Evolutionary conservation across 2,113 vertebrate genomes (phyloP).

Genomic region (Aldabrachelys gigantea): DNA sequence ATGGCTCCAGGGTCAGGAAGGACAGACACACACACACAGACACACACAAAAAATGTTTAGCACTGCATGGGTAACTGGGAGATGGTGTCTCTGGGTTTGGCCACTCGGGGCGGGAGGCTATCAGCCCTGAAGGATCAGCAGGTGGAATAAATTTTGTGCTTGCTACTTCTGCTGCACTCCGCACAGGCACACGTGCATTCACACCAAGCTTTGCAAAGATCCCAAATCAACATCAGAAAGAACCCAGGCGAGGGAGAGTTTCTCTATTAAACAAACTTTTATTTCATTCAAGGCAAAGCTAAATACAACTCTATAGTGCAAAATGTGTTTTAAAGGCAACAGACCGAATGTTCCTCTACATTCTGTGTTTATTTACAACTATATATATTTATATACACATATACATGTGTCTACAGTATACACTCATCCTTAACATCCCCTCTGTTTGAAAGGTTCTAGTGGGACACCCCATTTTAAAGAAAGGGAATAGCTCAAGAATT

Average conservation of each 20-base stretch:
- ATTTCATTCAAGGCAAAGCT: slow-evolving; percentile 82
- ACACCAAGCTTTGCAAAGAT: not conserved
- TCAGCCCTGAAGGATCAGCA: too few species aligned
- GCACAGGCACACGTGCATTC: not conserved
- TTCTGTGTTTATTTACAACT: slow-evolving; percentile 14
- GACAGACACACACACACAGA: not conserved
- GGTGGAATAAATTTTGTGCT: not conserved
- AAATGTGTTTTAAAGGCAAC: slow-evolving; percentile 57
- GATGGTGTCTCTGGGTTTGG: not conserved
- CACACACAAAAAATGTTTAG: too few species aligned
- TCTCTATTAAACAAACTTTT: slow-evolving; percentile 76
- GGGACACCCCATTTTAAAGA: not conserved
- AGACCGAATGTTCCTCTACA: not conserved
- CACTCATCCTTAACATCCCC: not conserved
- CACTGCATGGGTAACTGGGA: not conserved
- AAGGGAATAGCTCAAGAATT: not conserved
- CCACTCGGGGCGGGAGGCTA: rapidly evolving
- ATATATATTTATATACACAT: rapidly evolving
- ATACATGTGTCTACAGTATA: not conserved
- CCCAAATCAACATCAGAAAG: not conserved
- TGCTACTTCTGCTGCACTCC: rapidly evolving
- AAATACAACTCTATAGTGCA: slow-evolving; percentile 74
- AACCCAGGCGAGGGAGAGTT: not conserved
- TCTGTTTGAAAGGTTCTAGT: not conserved
- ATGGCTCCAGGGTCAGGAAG: not conserved